phyloP scores from a whole-genome alignment of 2,797 vertebrate genomes.

The Labeo calbasu region DNA sequence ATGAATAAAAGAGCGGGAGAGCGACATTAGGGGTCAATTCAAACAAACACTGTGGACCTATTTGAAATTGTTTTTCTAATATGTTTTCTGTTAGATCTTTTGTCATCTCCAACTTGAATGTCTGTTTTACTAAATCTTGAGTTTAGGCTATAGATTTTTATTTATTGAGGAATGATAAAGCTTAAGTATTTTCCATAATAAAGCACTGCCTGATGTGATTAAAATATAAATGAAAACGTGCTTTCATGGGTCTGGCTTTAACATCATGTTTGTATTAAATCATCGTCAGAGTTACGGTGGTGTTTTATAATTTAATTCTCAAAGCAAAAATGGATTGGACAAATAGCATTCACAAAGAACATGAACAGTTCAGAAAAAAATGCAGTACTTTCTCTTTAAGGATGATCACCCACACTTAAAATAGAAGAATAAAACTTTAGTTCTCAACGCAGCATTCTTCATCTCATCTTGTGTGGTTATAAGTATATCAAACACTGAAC shows the following conservation, averaged over 20 bases:
- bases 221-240: constrained; percentile 13
- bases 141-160: constrained; percentile 58
- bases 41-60: constrained; percentile 49
- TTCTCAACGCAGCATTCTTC: neutral
- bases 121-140: constrained; percentile 55
- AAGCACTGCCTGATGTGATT: constrained; percentile 45
- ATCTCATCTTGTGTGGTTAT: neutral
- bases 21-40: neutral
- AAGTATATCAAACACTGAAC: neutral
- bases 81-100: constrained; percentile 27
- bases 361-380: neutral
- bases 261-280: neutral
- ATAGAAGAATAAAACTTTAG: neutral
- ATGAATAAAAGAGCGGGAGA: constrained; percentile 15
- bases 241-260: constrained; percentile 20
- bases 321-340: constrained; percentile 21
- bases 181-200: constrained; percentile 47
- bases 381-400: neutral
- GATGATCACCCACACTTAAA: neutral
- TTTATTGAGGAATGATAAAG: constrained; percentile 57
- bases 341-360: neutral
- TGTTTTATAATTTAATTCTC: constrained; percentile 30
- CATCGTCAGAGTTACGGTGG: neutral
- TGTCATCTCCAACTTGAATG: constrained; percentile 55
- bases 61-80: constrained; percentile 42